Percentiles rank a stretch among this genome's conserved stretches.
These are phyloP conservation scores for Rostratula benghalensis DNA, from an alignment of 2,113 vertebrate genomes.

Conservation along the genomic window DNA sequence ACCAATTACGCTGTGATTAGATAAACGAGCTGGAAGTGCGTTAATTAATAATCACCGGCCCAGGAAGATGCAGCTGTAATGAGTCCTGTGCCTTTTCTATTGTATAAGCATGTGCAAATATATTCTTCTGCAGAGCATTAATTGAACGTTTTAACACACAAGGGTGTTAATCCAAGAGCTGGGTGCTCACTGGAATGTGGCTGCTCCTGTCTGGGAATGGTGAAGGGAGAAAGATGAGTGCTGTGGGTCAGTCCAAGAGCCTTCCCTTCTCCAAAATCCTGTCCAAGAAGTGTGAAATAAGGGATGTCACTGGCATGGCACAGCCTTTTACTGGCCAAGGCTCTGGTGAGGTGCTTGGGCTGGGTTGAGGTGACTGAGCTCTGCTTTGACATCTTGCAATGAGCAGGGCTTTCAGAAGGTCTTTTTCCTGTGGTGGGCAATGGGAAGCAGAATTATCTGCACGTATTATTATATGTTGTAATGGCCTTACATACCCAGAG, in stretches of 20 bases:
- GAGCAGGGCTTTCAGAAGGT: background rate
- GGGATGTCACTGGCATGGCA: accelerated
- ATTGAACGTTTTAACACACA: background rate
- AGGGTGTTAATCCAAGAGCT: accelerated
- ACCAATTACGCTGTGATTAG: conserved; percentile 33
- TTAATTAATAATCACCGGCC: conserved; percentile 60
- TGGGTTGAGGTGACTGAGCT: background rate
- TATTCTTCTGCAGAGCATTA: background rate
- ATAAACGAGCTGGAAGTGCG: conserved; percentile 28
- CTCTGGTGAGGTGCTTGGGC: accelerated
- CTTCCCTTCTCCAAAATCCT: background rate
- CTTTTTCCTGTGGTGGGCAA: background rate
- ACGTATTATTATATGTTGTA: accelerated
- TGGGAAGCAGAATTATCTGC: background rate
- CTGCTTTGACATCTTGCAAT: background rate
- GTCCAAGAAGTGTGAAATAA: accelerated
- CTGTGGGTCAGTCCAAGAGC: background rate
- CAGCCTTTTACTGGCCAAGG: accelerated
- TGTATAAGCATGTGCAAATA: background rate
- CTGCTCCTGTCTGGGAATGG: background rate
- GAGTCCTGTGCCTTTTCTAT: background rate
- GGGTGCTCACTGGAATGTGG: background rate
- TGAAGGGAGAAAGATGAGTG: background rate
- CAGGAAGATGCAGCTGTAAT: background rate
- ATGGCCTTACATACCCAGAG: background rate